Evolutionary conservation across 2,888 invertebrate species (phyloP), one percentile per base, ranked within the genome.

Genomic region (Plemyria rubiginata): DNA sequence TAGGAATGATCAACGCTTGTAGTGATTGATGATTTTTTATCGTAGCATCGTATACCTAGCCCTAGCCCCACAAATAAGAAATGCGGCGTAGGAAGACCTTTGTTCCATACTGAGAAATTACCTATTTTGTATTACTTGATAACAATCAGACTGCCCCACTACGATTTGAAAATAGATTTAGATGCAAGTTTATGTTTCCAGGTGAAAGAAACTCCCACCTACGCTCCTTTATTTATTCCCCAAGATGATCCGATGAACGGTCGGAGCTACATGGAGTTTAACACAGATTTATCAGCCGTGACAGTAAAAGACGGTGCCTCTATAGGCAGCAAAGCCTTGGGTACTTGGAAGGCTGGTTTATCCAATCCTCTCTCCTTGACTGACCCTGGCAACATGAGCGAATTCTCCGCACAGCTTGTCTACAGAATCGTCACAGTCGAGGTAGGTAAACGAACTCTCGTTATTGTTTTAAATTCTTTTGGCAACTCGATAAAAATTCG

Each of bases 351-450:
- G 72, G 96, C 97, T 12, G 96, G 96, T 22, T 94, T 97, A 29
- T 93, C 95, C 63, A 94, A 94, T 41, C 94, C 94, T 11, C 86
- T 98, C 58, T 89, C 94, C 52, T 94, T 96, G 72, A 93, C 93
- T 70, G 95, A 95, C 84, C 94, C 95, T 49, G 94, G 93, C 70
- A 94, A 94, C 54, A 95, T 96, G 94, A 94, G 93, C 72, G 96
- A 96, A 84, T 95, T 96, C 72, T 96, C 96, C 0, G 97, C 97
- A 4, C 95, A 96, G 74, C 95, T 96, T 36, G 96, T 96, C n/a
- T 98, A 98, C 88, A 94, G 97, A 71, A 95, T 98, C 56, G 96
- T 96, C 53, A 97, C 98, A 0, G 96, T 97, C 29, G 94, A 96
- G 93, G 97, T 97, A 89, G 92, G 94, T 93, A 79, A 87, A 88